phyloP scores from a whole-genome alignment of 2,797 vertebrate genomes.

The Gallinago stenura region DNA sequence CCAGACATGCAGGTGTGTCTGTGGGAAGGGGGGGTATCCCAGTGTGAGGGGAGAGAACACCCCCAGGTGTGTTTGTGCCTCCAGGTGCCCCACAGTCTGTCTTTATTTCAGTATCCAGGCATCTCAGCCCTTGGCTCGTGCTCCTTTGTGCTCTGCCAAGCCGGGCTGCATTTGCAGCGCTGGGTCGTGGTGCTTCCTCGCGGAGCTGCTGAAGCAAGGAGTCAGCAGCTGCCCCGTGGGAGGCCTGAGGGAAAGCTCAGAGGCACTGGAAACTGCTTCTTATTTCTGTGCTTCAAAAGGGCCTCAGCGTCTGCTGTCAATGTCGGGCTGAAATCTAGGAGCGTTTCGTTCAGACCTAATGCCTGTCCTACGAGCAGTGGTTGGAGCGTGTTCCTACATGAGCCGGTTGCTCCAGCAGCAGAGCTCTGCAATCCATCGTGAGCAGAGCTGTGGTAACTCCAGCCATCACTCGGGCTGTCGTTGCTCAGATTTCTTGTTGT shows the following conservation, averaged over 20 bases:
- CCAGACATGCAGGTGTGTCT: rapidly evolving
- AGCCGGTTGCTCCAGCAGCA: neutral
- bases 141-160: rapidly evolving
- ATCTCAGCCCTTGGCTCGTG: rapidly evolving
- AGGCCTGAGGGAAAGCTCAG: neutral
- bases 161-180: rapidly evolving
- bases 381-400: rapidly evolving
- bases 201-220: neutral
- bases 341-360: rapidly evolving
- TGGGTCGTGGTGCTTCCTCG: rapidly evolving
- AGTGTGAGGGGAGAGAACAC: rapidly evolving
- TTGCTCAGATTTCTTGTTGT: neutral
- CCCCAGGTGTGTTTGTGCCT: rapidly evolving
- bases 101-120: neutral
- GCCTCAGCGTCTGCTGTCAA: rapidly evolving
- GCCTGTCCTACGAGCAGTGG: rapidly evolving
- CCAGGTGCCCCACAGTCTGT: too few species aligned
- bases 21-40: neutral
- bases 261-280: neutral
- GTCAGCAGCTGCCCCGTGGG: neutral
- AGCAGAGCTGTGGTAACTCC: neutral
- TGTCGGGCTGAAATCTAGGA: neutral
- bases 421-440: rapidly evolving
- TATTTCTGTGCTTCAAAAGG: neutral
- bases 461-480: neutral